Conservation (phyloP, 2,888 invertebrate species). For the Itoplectis maculator region DNA sequence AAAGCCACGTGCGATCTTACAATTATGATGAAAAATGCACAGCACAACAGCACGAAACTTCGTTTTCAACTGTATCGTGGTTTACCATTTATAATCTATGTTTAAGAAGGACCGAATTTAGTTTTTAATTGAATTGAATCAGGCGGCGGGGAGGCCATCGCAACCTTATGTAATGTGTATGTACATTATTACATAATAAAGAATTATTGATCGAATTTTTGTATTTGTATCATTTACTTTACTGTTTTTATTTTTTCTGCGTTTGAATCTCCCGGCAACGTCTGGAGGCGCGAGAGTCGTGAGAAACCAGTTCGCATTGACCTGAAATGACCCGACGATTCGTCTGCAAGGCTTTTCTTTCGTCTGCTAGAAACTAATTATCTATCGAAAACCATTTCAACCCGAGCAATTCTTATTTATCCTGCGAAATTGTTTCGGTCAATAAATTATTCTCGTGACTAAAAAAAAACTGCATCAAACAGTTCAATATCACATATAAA, state of each 20-base stretch:
- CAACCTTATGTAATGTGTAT: slow-evolving; percentile 61
- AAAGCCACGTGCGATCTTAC: neutral
- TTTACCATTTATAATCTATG: slow-evolving; percentile 28
- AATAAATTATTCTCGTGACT: neutral
- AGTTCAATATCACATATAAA: neutral
- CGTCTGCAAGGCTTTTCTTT: too few relatives aligned
- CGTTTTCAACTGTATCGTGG: neutral
- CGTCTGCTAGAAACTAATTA: neutral
- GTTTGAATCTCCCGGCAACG: too few relatives aligned
- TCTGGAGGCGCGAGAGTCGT: too few relatives aligned
- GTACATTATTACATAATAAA: slow-evolving; percentile 64
- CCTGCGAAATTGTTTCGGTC: neutral
- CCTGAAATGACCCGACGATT: too few relatives aligned
- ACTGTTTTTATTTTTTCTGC: too few relatives aligned
- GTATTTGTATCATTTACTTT: too few relatives aligned
- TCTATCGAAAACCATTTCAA: neutral
- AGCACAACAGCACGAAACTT: neutral
- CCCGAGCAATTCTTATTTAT: neutral
- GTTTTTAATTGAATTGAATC: slow-evolving; percentile 54
- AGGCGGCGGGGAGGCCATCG: slow-evolving; percentile 43
- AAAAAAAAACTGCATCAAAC: neutral
- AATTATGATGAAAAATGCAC: slow-evolving; percentile 3
- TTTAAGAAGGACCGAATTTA: slow-evolving; percentile 44
- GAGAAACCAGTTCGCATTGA: too few relatives aligned
- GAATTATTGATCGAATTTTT: slow-evolving; percentile 15